These are phyloP conservation scores for Eumerus sabulonum DNA, from an alignment of 2,888 invertebrate species.

Conservation along the genomic window DNA sequence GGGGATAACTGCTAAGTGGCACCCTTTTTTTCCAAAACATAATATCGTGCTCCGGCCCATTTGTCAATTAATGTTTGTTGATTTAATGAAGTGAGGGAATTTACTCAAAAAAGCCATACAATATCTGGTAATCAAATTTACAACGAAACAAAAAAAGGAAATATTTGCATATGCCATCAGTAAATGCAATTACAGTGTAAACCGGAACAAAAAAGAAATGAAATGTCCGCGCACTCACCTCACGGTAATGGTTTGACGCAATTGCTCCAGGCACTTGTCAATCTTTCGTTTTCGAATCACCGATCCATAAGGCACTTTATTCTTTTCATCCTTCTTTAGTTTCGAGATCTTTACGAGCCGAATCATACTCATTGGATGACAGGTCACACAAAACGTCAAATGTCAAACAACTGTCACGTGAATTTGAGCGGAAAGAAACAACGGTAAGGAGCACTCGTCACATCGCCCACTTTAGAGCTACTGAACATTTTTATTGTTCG, in stretches of 20 bases:
- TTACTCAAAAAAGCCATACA: constrained; percentile 9
- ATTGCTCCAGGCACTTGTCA: constrained; percentile 50
- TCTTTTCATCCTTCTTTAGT: constrained; percentile 1
- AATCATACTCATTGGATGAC: constrained; percentile 7
- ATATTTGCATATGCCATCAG: neutral
- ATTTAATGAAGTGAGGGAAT: constrained; percentile 47
- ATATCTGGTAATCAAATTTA: neutral
- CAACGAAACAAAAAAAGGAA: constrained; percentile 7
- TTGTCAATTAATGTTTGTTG: constrained; percentile 56
- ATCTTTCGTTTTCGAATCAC: constrained; percentile 52
- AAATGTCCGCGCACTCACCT: too few relatives aligned
- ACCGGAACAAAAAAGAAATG: too few relatives aligned
- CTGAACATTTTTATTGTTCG: constrained; percentile 32
- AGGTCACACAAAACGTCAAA: neutral
- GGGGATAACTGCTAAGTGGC: constrained; percentile 33
- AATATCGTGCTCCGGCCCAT: constrained; percentile 13
- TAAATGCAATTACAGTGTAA: constrained; percentile 4
- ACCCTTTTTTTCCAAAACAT: too few relatives aligned
- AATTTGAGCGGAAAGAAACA: neutral
- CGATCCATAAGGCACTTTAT: constrained; percentile 34
- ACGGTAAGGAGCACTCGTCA: constrained; percentile 12
- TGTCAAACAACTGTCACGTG: constrained; percentile 1
- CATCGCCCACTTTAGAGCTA: constrained; percentile 18
- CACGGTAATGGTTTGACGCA: constrained; percentile 18
- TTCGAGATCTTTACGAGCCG: constrained; percentile 12